Evolutionary conservation across 2,797 vertebrate genomes (phyloP), one percentile per base, ranked within the genome.

Genomic region (Micrastur ruficollis): DNA sequence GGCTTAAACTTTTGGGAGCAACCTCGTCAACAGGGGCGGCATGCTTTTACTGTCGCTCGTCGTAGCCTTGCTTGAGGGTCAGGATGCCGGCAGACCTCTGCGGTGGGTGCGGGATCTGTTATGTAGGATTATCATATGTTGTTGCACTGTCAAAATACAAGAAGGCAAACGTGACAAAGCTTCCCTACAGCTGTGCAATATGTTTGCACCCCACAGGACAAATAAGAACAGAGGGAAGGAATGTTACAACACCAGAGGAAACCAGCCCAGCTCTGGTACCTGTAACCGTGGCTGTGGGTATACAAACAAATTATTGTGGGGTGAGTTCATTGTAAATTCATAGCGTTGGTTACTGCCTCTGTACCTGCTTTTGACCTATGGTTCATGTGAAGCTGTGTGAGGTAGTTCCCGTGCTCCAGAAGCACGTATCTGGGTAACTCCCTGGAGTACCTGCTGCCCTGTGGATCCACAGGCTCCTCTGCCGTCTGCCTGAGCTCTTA

Each of bases 21-120:
- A 16, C 8, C 18, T 89, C 7, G 7, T 49, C 16, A 42, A 46
- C 4, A 21, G 49, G 23, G 32, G 9, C 0, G 0, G 10, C 32
- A 12, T 29, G 34, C 23, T 55, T 36, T 63, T 40, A 17, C 9
- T 47, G 23, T 55, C 3, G 2, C 55, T 79, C 25, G 2, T 8
- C 3, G 9, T 32, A 42, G 25, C 17, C 13, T 34, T 34, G 31
- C 20, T 3, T 8, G 8, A 53, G 11, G 9, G 12, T 19, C 9
- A 21, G 70, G 55, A 40, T 50, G 66, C 50, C 70, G 40, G 38
- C 50, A 82, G 70, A 66, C 4, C 47, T 55, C 52, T 15, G 75
- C 2, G 19, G 6, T 36, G 58, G 59, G 16, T 32, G 49, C 9
- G n/a, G 4, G n/a, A 16, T 89, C 84, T 47, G 11, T 55, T 52